phyloP scores from a whole-genome alignment of 2,113 vertebrate species.

The Piprites chloris region DNA sequence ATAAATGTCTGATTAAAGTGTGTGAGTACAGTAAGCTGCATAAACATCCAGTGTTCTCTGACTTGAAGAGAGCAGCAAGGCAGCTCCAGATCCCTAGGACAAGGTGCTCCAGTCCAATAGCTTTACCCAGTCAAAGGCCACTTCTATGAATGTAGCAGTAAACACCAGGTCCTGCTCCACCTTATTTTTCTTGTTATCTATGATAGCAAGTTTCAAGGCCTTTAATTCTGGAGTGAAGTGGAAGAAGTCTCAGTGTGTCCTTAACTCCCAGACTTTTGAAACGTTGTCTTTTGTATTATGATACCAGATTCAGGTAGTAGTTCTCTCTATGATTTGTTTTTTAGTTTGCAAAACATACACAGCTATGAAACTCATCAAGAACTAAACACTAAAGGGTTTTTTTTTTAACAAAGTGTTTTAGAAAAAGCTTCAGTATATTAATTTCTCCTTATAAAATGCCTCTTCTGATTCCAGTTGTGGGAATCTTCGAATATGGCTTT shows the following conservation, averaged over 20 bases:
- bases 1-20: not conserved
- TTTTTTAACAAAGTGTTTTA: not conserved
- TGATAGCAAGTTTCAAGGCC: not conserved
- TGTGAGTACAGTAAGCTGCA: not conserved
- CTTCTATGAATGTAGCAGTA: not conserved
- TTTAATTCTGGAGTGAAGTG: not conserved
- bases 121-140: not conserved
- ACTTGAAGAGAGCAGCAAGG: not conserved
- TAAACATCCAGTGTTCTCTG: not conserved
- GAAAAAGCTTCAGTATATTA: not conserved
- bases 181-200: not conserved
- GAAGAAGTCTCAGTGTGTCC: not conserved
- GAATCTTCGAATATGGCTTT: not conserved
- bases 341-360: not conserved
- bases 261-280: not conserved
- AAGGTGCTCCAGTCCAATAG: not conserved
- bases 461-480: not conserved
- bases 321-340: not conserved
- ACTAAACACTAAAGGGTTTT: not conserved
- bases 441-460: not conserved
- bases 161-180: not conserved
- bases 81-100: not conserved
- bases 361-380: not conserved
- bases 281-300: not conserved
- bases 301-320: not conserved